These are phyloP conservation scores for Girardinus metallicus DNA, from an alignment of 2,797 vertebrate genomes.

Conservation along the genomic window DNA sequence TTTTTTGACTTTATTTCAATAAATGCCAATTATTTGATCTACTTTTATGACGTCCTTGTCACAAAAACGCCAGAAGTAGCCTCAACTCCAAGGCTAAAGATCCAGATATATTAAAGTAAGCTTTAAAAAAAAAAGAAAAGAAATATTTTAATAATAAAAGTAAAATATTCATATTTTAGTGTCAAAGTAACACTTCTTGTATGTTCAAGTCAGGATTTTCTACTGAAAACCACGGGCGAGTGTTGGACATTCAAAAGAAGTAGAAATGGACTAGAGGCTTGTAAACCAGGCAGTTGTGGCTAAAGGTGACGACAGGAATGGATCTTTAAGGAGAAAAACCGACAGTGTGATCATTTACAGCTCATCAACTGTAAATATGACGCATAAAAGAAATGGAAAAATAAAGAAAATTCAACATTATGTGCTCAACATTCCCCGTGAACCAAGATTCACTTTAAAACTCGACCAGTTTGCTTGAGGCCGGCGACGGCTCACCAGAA, in stretches of 20 bases:
- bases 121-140: neutral
- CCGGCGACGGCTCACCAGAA: constrained; percentile 32
- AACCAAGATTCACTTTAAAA: constrained; percentile 47
- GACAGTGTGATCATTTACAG: constrained; percentile 55
- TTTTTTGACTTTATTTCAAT: no score
- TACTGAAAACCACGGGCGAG: neutral
- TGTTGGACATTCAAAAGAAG: neutral
- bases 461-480: constrained; percentile 32
- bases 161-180: neutral
- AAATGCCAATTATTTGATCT: neutral
- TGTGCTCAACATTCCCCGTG: constrained; percentile 48
- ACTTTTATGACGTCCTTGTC: neutral
- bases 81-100: neutral
- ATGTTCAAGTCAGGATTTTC: neutral
- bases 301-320: neutral
- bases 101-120: neutral
- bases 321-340: constrained; percentile 32
- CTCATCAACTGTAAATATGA: constrained; percentile 38
- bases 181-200: neutral
- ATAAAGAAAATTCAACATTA: constrained; percentile 4
- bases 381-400: constrained; percentile 47
- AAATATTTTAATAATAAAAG: neutral
- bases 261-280: neutral
- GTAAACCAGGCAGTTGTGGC: neutral
- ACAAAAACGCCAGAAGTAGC: neutral